Evolutionary conservation across 2,797 vertebrate genomes (phyloP), one percentile per base, ranked within the genome.

Genomic region (Syngnathus acus): DNA sequence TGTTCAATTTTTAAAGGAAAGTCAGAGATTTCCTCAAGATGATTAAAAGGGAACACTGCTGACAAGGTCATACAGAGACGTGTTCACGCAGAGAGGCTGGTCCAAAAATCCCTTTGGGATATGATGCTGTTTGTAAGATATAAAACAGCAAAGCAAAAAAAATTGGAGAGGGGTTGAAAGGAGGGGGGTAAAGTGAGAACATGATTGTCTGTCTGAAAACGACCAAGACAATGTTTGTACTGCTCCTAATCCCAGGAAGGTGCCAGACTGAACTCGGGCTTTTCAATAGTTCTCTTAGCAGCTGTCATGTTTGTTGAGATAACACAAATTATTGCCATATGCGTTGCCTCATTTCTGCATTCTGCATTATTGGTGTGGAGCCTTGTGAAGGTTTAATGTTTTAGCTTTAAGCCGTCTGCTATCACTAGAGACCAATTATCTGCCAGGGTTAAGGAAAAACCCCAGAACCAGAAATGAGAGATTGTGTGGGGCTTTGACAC

Each of bases 341-440:
- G 63, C 7, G 17, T 39, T 57, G 13, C 58, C 21, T 62, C n/a
- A 1, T 17, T 63, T 65, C 45, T 71, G 51, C 65, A 51, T 73
- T 32, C 3, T 32, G 32, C 32, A 47, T 68, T 63, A 55, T 6
- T 13, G 23, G 64, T 72, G 81, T 84, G 83, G 78, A 78, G 72
- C 65, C 74, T 84, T 89, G 83, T 83, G 86, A 85, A 76, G 77
- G 70, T 82, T 81, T 79, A 82, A 78, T 71, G 78, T 84, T 77
- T 82, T 43, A 68, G 83, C 84, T 84, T 80, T 71, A 83, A 87
- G 83, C 84, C 75, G 63, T 66, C 75, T 65, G 64, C 65, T 70
- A 58, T 79, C 86, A 75, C 79, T 43, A 21, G 86, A 87, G 87
- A 86, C 88, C 86, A 90, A 89, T 90, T 90, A 89, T 88, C 72